Base-by-base conservation (phyloP, 2,113 vertebrate species). In the Rhineura floridana region DNA sequence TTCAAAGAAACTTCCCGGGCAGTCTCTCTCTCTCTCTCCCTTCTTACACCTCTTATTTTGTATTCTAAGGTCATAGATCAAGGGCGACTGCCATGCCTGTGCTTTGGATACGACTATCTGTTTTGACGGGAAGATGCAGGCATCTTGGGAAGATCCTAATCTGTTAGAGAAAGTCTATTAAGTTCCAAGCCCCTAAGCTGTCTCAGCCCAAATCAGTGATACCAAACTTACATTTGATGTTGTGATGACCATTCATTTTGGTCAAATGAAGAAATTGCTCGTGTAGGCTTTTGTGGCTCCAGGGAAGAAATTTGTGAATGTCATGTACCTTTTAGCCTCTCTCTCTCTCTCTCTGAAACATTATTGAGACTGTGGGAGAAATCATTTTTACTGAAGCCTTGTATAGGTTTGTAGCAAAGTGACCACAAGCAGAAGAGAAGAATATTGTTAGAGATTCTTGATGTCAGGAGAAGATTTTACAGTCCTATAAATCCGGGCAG, bases 161-260 rank as follows among this genome's bases (percentile, higher is more conserved):
- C 96, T 90, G 93, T 96, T 94, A 96, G 91, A 95, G 93, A 92
- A 97, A 96, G 96, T 96, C 97, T 97, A 97, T 97, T 97, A 96
- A 95, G 89, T 96, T 95, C n/a, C 95, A 95, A 95, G 96, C 96
- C 97, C 95, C 94, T 95, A 92, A 97, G 96, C 95, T 96, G 95
- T 96, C 95, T 92, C 95, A 95, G 93, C 95, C 87, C 96, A 96
- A 96, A 96, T 96, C 95, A 96, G 93, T 90, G 94, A 93, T 94
- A 94, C 95, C 96, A 93, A 96, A 96, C 94, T 96, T 97, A 96
- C 94, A 96, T 95, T 97, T 96, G 95, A 96, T 97, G 97, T 95
- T 95, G 93, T 94, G 96, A 95, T 97, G 97, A 97, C 96, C 96
- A 97, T 97, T 96, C 95, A 97, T 97, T 97, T 95, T 96, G 96